A percentile compares a stretch with the other conserved stretches of the same genome.
Conservation (phyloP, 2,113 vertebrate species). For the Brevimyrus niger region DNA sequence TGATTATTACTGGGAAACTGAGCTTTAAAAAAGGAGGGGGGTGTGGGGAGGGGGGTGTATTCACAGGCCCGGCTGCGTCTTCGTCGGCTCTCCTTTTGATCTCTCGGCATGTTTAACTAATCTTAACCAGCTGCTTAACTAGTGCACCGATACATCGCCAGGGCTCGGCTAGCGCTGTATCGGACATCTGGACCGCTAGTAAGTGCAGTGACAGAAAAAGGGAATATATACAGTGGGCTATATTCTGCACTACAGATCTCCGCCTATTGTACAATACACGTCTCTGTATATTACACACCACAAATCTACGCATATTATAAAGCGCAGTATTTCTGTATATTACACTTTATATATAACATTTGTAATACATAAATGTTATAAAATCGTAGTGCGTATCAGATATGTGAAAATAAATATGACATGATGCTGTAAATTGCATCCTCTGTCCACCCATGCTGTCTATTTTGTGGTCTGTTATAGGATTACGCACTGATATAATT, state of each 20-base stretch:
- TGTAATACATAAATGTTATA: not conserved
- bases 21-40: not conserved
- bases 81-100: not conserved
- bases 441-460: not conserved
- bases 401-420: not conserved
- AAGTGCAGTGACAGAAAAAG: not conserved
- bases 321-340: not conserved
- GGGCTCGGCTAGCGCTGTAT: not conserved
- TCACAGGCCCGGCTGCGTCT: conserved; percentile 1
- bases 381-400: not conserved
- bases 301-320: not conserved
- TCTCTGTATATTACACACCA: not conserved
- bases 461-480: not conserved
- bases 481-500: not conserved
- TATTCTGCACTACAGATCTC: not conserved
- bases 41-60: not conserved
- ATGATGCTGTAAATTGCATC: not conserved
- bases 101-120: not conserved
- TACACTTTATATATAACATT: not conserved
- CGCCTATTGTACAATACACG: not conserved
- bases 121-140: not conserved
- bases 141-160: not conserved
- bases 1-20: not conserved
- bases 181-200: not conserved
- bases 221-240: not conserved